Percentiles rank a stretch among this genome's conserved stretches.
Conservation (phyloP, 2,888 invertebrate species). For the Leucania comma region DNA sequence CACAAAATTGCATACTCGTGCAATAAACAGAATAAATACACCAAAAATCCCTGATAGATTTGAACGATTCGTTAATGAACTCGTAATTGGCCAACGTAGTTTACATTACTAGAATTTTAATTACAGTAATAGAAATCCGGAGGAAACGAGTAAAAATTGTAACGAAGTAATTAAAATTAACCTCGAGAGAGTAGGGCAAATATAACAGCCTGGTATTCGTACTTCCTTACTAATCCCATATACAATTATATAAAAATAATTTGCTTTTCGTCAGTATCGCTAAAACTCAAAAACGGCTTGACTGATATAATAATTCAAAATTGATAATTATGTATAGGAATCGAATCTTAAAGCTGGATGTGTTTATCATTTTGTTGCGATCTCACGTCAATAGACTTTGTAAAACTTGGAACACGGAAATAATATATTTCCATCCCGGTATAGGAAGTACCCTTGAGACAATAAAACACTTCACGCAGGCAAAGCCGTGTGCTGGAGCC, state of each 20-base stretch:
- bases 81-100: conserved; percentile 30
- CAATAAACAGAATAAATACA: conserved; percentile 5
- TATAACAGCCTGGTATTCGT: neutral
- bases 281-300: no score
- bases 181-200: conserved; percentile 25
- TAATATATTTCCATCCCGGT: neutral
- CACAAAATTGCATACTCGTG: neutral
- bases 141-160: conserved; percentile 19
- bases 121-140: conserved; percentile 36
- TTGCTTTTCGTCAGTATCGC: neutral
- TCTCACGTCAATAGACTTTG: neutral
- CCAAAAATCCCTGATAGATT: conserved; percentile 4
- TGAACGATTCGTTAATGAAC: conserved; percentile 16
- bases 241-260: no score
- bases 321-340: no score
- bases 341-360: no score
- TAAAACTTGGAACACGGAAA: neutral
- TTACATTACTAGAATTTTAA: conserved; percentile 27
- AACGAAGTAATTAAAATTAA: conserved; percentile 23
- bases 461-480: neutral
- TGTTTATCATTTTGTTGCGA: neutral
- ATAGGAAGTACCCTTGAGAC: neutral
- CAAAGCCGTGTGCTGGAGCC: neutral
- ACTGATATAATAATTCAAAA: no score
- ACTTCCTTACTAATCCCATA: neutral